phyloP scores from a whole-genome alignment of 2,888 invertebrate genomes.

The Eumacrocentrus americanus region DNA sequence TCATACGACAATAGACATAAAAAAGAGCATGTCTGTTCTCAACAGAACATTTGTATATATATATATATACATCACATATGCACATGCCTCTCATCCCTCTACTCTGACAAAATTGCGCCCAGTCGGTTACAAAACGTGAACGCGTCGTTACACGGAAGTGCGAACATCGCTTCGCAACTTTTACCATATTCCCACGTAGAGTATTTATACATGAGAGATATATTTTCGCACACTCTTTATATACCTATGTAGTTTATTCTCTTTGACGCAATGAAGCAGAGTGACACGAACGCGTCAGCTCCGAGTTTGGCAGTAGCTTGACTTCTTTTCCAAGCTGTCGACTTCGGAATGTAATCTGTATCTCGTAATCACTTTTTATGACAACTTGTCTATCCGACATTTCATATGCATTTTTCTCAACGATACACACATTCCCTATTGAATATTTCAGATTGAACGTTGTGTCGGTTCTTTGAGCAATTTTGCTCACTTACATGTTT shows the following conservation, averaged over 20 bases:
- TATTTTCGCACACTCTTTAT: constrained; percentile 14
- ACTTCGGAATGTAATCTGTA: background rate
- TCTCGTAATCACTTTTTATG: background rate
- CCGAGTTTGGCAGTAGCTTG: background rate
- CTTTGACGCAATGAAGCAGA: background rate
- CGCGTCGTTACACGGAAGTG: constrained; percentile 34
- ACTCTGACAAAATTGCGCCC: background rate
- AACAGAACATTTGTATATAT: background rate
- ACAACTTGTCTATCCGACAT: background rate
- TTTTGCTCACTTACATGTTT: background rate
- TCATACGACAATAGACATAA: background rate
- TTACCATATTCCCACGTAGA: constrained; percentile 21
- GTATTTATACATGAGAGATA: constrained; percentile 3
- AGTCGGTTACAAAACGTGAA: constrained; percentile 9
- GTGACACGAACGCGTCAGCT: background rate
- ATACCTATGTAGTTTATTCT: background rate
- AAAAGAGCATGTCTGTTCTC: background rate
- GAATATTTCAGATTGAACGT: background rate
- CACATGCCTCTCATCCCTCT: background rate
- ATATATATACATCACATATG: background rate
- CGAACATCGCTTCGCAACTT: constrained; percentile 30
- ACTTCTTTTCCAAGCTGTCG: background rate
- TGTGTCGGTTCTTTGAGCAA: background rate
- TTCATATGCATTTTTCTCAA: background rate
- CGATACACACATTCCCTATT: background rate